Conservation (phyloP, 2,888 invertebrate genomes). For the Podotricha telesiphe region DNA sequence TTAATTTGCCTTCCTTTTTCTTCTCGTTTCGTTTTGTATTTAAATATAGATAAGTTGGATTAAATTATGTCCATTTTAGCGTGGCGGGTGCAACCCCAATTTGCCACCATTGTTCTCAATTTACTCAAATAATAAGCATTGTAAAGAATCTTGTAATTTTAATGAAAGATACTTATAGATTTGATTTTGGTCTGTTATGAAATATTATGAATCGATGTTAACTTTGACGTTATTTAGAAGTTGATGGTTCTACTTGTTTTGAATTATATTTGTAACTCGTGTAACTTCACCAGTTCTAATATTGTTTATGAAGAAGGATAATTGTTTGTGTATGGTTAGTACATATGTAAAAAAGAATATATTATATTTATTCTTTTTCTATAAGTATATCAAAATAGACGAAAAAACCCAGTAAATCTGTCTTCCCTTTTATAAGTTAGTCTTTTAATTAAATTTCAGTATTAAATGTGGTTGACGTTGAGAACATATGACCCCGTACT, state of each 20-base stretch:
- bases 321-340: slow-evolving; percentile 3
- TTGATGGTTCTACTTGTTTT: not conserved
- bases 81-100: slow-evolving; percentile 10
- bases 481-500: no score
- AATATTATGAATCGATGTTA: not conserved
- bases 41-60: slow-evolving; percentile 34
- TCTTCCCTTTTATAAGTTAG: no score
- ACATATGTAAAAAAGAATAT: not conserved
- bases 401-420: no score
- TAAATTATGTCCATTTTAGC: slow-evolving; percentile 23
- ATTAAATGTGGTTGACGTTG: no score
- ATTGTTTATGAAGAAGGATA: not conserved
- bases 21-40: slow-evolving; percentile 27
- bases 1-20: slow-evolving; percentile 40
- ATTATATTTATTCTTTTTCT: not conserved
- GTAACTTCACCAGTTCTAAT: not conserved
- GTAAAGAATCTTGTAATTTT: not conserved
- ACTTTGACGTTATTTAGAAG: not conserved
- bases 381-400: no score
- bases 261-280: not conserved
- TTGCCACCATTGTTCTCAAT: not conserved
- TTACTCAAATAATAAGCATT: slow-evolving; percentile 3
- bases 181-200: not conserved
- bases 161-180: not conserved
- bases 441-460: no score